Evolutionary conservation across 2,797 vertebrate genomes (phyloP).

Genomic region (Apodemus agrarius): DNA sequence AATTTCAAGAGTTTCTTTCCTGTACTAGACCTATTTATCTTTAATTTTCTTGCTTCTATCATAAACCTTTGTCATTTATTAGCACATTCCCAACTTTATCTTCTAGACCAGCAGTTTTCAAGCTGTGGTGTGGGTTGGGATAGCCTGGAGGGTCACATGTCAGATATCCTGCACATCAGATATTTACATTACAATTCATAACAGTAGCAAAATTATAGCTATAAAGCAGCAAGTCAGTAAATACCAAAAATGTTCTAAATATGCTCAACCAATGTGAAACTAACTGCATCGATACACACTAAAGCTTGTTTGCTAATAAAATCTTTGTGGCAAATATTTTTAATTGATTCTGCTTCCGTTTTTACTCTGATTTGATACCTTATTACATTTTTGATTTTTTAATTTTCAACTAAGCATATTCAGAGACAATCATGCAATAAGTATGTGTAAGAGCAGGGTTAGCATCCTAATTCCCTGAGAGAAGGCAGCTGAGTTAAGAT

Average conservation of each 20-base stretch:
- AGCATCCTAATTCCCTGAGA: not conserved
- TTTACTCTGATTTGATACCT: conserved; percentile 55
- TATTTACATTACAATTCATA: not conserved
- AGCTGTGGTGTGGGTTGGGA: not conserved
- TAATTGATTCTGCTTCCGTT: conserved; percentile 41
- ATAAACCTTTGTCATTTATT: conserved; percentile 32
- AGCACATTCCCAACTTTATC: conserved; percentile 15
- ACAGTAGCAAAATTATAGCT: not conserved
- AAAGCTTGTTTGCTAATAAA: conserved; percentile 42
- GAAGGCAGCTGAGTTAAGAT: conserved; percentile 22
- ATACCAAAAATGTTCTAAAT: conserved; percentile 56
- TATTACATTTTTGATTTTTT: conserved; percentile 32
- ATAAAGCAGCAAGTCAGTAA: not conserved
- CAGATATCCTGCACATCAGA: not conserved
- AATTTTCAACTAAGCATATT: conserved; percentile 40
- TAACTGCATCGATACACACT: conserved; percentile 34
- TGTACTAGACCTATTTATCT: not conserved
- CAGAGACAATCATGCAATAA: conserved; percentile 37
- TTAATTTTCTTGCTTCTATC: not conserved
- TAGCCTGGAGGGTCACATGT: not conserved
- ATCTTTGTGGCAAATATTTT: conserved; percentile 6
- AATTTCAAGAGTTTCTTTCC: conserved; percentile 41
- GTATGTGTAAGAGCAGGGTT: not conserved
- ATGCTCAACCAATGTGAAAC: conserved; percentile 31
- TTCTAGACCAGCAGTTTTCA: not conserved